A percentile compares a stretch with the other conserved stretches of the same genome.
These are phyloP conservation scores for Scaptomyza polygonia DNA, from an alignment of 2,888 invertebrate species.

Conservation along the genomic window DNA sequence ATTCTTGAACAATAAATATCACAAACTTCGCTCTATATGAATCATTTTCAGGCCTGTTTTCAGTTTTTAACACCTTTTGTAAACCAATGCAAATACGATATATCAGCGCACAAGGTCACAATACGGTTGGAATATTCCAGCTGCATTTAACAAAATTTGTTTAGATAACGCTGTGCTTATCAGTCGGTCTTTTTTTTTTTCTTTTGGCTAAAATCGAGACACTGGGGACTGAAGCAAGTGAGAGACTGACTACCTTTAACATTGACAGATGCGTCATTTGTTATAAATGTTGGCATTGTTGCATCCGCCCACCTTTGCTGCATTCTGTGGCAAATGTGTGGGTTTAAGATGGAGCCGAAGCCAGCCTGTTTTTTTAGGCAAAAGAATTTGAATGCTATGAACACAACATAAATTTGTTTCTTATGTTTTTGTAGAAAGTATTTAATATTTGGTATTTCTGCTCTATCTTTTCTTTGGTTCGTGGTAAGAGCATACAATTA, in stretches of 20 bases:
- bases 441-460: background rate
- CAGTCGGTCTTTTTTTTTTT: slow-evolving; percentile 15
- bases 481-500: slow-evolving; percentile 29
- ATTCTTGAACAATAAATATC: slow-evolving; percentile 22
- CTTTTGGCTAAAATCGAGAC: background rate
- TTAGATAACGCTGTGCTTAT: slow-evolving; percentile 44
- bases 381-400: slow-evolving; percentile 1
- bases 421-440: background rate
- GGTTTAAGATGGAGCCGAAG: slow-evolving; percentile 24
- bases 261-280: slow-evolving; percentile 61
- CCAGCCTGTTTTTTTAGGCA: slow-evolving; percentile 3
- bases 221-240: slow-evolving; percentile 12
- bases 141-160: slow-evolving; percentile 12
- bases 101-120: slow-evolving; percentile 33
- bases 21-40: slow-evolving; percentile 12
- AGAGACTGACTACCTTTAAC: slow-evolving; percentile 9
- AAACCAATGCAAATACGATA: slow-evolving; percentile 12
- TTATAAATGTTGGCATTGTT: slow-evolving; percentile 45
- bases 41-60: slow-evolving; percentile 13
- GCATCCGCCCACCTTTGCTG: slow-evolving; percentile 83
- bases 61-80: background rate
- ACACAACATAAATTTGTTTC: background rate
- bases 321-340: slow-evolving; percentile 27
- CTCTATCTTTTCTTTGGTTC: background rate
- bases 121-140: background rate